phyloP scores from a whole-genome alignment of 2,113 vertebrate genomes.

The Sinocyclocheilus grahami region DNA sequence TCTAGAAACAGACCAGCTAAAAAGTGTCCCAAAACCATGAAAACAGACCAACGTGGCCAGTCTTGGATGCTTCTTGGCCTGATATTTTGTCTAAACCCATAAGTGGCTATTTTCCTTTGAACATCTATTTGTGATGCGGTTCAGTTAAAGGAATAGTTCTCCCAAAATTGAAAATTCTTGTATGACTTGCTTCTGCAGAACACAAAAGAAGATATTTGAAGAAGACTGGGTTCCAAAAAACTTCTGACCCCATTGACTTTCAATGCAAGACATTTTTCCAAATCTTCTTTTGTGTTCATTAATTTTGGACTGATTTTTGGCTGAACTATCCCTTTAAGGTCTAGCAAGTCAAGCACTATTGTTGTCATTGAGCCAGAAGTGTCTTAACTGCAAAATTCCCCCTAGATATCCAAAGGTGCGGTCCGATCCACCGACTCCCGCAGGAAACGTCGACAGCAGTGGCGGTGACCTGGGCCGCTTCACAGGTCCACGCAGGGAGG shows the following conservation, averaged over 20 bases:
- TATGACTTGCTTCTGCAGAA: not conserved
- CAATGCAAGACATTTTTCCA: not conserved
- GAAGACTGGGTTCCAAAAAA: not conserved
- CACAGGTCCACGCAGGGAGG: conserved; percentile 23
- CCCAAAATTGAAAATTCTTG: not conserved
- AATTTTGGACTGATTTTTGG: not conserved
- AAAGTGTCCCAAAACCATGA: not conserved
- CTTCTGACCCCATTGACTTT: not conserved
- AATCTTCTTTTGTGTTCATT: not conserved
- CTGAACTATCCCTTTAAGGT: not conserved
- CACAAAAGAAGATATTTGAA: not conserved
- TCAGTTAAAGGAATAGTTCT: not conserved
- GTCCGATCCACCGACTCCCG: conserved; percentile 46
- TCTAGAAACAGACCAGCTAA: no score
- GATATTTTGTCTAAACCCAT: not conserved
- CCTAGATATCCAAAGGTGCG: conserved; percentile 58
- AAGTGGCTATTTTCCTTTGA: not conserved
- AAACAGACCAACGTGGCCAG: not conserved
- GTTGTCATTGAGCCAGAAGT: conserved; percentile 33
- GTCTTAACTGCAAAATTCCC: conserved; percentile 46
- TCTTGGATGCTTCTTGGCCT: not conserved
- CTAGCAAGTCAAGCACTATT: conserved; percentile 10
- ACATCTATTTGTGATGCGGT: not conserved
- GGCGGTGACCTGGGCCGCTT: conserved; percentile 63
- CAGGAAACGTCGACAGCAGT: conserved; percentile 67